Evolutionary conservation across 2,888 invertebrate species (phyloP).

Genomic region (Tryphoninae sp.): DNA sequence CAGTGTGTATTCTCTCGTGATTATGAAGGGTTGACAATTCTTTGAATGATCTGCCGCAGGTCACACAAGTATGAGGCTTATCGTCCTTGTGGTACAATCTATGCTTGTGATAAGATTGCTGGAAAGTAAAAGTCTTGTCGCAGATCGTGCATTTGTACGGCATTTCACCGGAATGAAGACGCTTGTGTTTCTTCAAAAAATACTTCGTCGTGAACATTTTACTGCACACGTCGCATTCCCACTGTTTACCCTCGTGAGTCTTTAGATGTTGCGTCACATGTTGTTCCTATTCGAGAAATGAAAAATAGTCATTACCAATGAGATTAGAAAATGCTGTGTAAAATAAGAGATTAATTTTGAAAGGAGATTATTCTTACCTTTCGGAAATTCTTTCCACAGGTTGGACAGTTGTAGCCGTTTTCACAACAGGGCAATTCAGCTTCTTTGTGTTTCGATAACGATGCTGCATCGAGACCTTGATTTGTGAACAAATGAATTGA

Average conservation of each 20-base stretch:
- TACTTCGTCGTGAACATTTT: slow-evolving; percentile 95
- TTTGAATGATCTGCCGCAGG: slow-evolving; percentile 92
- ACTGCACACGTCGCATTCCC: slow-evolving; percentile 92
- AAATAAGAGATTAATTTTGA: no score
- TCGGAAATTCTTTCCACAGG: slow-evolving; percentile 80
- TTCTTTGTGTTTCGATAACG: slow-evolving; percentile 69
- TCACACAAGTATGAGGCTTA: slow-evolving; percentile 88
- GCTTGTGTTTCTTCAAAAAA: slow-evolving; percentile 93
- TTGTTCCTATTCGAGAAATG: slow-evolving; percentile 77
- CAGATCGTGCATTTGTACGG: slow-evolving; percentile 92
- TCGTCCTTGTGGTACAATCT: slow-evolving; percentile 93
- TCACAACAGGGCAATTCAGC: slow-evolving; percentile 69
- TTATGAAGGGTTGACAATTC: slow-evolving; percentile 94
- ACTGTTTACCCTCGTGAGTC: slow-evolving; percentile 88
- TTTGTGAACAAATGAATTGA: slow-evolving; percentile 1
- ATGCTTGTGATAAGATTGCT: slow-evolving; percentile 95
- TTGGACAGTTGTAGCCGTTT: slow-evolving; percentile 78
- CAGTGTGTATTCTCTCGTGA: slow-evolving; percentile 91
- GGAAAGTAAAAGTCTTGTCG: slow-evolving; percentile 93
- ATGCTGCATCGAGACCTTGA: slow-evolving; percentile 64
- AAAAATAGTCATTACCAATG: slow-evolving; percentile 10
- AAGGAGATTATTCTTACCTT: slow-evolving; percentile 72
- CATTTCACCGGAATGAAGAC: slow-evolving; percentile 93
- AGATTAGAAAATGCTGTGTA: background rate
- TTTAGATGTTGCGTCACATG: slow-evolving; percentile 82